phyloP scores from a whole-genome alignment of 2,888 invertebrate species.

The Alviniconcha strummeri region DNA sequence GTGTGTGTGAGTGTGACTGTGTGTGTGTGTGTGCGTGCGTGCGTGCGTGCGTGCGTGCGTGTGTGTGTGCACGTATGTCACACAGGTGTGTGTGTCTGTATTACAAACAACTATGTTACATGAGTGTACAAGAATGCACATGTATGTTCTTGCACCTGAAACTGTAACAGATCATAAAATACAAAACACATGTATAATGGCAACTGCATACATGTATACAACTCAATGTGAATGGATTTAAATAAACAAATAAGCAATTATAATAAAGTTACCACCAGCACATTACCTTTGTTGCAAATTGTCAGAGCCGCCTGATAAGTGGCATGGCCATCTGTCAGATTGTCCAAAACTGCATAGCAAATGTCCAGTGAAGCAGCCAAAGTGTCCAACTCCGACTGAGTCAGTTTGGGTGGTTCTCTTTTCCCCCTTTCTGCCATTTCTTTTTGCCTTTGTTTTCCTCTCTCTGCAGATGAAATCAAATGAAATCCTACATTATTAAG shows the following conservation, averaged over 20 bases:
- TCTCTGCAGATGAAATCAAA: not conserved
- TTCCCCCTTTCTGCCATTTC: not conserved
- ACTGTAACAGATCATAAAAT: too few relatives aligned
- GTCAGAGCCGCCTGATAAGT: slow-evolving; percentile 55
- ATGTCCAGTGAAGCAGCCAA: slow-evolving; percentile 51
- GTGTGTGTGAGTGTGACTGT: not conserved
- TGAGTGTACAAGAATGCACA: too few relatives aligned
- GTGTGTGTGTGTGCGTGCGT: not conserved
- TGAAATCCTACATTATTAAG: too few relatives aligned
- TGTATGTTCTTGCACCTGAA: too few relatives aligned
- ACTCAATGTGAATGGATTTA: too few relatives aligned
- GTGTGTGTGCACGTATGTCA: not conserved
- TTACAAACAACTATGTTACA: too few relatives aligned
- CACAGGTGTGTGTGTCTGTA: not conserved
- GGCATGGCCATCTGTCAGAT: slow-evolving; percentile 56
- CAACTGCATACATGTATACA: too few relatives aligned
- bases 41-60: not conserved
- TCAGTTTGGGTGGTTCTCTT: slow-evolving; percentile 41
- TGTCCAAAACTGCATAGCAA: slow-evolving; percentile 57
- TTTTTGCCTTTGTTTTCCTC: not conserved
- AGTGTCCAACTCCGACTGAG: slow-evolving; percentile 50
- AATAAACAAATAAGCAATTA: too few relatives aligned
- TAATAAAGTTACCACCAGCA: not conserved
- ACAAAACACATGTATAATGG: too few relatives aligned
- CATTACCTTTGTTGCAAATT: slow-evolving; percentile 52